A percentile compares a stretch with the other conserved stretches of the same genome.
phyloP scores from a whole-genome alignment of 2,888 invertebrate genomes.

The Syrphus vitripennis region DNA sequence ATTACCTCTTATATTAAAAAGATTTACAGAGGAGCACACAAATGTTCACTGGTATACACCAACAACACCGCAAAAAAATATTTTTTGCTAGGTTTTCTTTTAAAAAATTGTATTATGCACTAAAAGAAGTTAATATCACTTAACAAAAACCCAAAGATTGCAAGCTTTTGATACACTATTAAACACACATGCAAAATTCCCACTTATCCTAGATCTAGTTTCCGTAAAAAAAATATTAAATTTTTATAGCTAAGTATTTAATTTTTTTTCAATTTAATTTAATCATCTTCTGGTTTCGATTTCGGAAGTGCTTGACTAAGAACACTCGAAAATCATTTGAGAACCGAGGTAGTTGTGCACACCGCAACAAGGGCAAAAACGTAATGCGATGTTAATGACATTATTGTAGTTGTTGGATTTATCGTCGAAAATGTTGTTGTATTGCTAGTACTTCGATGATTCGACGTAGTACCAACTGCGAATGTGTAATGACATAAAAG shows the following conservation, averaged over 20 bases:
- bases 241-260: background rate
- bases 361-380: slow-evolving; percentile 64
- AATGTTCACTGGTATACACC: slow-evolving; percentile 39
- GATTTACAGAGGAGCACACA: slow-evolving; percentile 19
- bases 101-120: background rate
- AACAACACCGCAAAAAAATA: slow-evolving; percentile 5
- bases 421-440: slow-evolving; percentile 32
- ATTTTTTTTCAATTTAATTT: slow-evolving; percentile 36
- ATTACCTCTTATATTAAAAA: slow-evolving; percentile 41
- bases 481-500: slow-evolving; percentile 14
- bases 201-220: slow-evolving; percentile 17
- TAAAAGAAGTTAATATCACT: slow-evolving; percentile 3
- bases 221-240: slow-evolving; percentile 41
- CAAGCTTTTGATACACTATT: background rate
- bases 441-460: slow-evolving; percentile 59
- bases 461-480: slow-evolving; percentile 49
- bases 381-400: slow-evolving; percentile 58
- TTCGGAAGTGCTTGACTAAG: slow-evolving; percentile 72
- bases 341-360: slow-evolving; percentile 64
- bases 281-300: slow-evolving; percentile 68
- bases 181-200: slow-evolving; percentile 9
- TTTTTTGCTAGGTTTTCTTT: background rate
- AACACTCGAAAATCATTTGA: slow-evolving; percentile 73
- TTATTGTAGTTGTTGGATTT: slow-evolving; percentile 58
- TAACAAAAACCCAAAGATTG: background rate